phyloP scores from a whole-genome alignment of 2,113 vertebrate genomes.

The Proterorhinus semilunaris region DNA sequence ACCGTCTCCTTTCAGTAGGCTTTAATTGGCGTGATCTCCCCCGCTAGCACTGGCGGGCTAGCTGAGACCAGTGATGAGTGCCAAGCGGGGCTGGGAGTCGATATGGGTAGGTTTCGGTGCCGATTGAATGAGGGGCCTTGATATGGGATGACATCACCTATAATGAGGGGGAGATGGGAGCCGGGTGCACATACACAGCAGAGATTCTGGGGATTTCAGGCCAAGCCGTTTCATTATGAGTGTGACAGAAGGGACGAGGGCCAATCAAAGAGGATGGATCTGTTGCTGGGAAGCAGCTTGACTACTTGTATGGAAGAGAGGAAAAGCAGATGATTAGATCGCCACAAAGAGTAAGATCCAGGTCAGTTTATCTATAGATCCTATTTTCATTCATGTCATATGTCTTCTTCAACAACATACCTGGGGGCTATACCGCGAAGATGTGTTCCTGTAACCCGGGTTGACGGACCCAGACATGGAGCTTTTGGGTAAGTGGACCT shows the following conservation, averaged over 20 bases:
- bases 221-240: not conserved
- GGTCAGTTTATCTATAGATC: no score
- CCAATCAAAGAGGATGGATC: not conserved
- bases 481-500: no score
- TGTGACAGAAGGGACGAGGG: not conserved
- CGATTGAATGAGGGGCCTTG: not conserved
- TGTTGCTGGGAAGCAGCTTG: not conserved
- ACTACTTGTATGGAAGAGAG: no score
- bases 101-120: not conserved
- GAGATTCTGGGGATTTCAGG: not conserved
- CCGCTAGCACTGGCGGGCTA: not conserved
- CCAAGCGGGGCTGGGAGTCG: constrained; percentile 11
- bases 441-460: no score
- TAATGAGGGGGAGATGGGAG: constrained; percentile 13
- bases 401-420: no score
- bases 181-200: not conserved
- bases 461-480: no score
- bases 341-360: no score
- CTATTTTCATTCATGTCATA: no score
- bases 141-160: constrained; percentile 30
- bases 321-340: no score
- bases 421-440: no score
- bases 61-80: constrained; percentile 14
- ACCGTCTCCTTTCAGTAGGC: constrained; percentile 27
- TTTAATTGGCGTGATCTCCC: constrained; percentile 60